Evolutionary conservation across 2,888 invertebrate genomes (phyloP).

Genomic region (Cordylochernes scorpioides): DNA sequence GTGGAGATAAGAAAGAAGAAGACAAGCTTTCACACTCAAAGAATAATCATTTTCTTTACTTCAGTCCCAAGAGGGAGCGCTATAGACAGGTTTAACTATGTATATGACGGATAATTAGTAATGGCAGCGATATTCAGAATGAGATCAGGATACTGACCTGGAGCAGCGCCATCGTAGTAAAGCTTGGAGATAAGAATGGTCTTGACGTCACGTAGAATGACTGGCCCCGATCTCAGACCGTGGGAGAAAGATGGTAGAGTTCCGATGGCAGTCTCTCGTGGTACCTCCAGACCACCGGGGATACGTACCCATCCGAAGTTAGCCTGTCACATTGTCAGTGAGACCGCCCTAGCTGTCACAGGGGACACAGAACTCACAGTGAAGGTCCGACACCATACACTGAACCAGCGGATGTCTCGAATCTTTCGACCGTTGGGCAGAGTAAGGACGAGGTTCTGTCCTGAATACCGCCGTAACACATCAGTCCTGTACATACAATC

Average conservation of each 20-base stretch:
- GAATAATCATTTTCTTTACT: too few species aligned
- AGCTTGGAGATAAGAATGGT: constrained; percentile 60
- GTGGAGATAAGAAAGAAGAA: too few species aligned
- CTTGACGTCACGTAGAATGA: constrained; percentile 69
- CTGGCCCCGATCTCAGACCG: constrained; percentile 61
- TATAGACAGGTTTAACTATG: background rate
- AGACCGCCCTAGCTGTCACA: background rate
- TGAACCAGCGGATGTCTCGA: constrained; percentile 14
- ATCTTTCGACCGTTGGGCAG: constrained; percentile 14
- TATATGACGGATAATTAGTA: background rate
- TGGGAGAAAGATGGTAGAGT: constrained; percentile 66
- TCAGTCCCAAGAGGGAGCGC: too few species aligned
- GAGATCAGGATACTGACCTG: constrained; percentile 19
- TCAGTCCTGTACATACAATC: constrained; percentile 16
- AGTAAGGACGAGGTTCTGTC: constrained; percentile 14
- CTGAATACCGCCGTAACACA: constrained; percentile 22
- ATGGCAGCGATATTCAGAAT: too few species aligned
- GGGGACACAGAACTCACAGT: constrained; percentile 9
- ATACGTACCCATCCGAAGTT: constrained; percentile 16
- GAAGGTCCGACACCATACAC: constrained; percentile 16
- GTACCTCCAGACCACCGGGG: constrained; percentile 13
- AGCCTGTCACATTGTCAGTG: constrained; percentile 6
- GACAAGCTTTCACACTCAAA: too few species aligned
- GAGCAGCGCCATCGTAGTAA: constrained; percentile 69
- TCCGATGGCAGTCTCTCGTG: constrained; percentile 39